Percentiles rank a stretch among this genome's conserved stretches.
Conservation (phyloP, 2,888 invertebrate genomes). For the Scaptomyza cyrtandrae region DNA sequence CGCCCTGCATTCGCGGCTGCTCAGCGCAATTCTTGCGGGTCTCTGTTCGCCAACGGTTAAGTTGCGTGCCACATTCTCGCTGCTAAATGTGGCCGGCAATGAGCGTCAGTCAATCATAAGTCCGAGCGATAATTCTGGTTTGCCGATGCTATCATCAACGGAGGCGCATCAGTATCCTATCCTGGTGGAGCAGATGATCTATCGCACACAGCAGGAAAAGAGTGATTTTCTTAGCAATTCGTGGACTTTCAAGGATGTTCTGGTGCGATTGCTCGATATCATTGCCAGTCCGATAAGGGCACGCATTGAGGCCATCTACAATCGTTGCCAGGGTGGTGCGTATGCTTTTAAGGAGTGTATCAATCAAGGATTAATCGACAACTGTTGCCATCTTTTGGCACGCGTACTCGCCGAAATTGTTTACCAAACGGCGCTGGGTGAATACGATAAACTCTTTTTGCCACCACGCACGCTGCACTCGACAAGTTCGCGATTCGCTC, state of each 20-base stretch:
- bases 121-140: conserved; percentile 89
- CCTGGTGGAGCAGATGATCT: conserved; percentile 91
- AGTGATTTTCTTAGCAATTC: conserved; percentile 83
- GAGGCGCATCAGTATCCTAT: conserved; percentile 91
- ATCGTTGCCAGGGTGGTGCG: conserved; percentile 82
- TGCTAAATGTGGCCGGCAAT: conserved; percentile 85
- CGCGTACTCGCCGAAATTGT: conserved; percentile 95
- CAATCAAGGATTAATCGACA: conserved; percentile 87
- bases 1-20: conserved; percentile 85
- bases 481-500: conserved; percentile 95
- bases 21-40: conserved; percentile 93
- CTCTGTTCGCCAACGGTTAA: conserved; percentile 92
- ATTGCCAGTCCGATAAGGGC: conserved; percentile 91
- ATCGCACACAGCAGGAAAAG: conserved; percentile 86
- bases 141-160: conserved; percentile 87
- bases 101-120: conserved; percentile 86
- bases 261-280: conserved; percentile 92
- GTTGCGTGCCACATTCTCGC: conserved; percentile 90
- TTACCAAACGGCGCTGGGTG: conserved; percentile 90
- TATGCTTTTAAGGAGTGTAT: conserved; percentile 83
- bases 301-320: conserved; percentile 83
- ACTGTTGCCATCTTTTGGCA: conserved; percentile 91
- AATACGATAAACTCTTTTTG: conserved; percentile 84
- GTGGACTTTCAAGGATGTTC: conserved; percentile 90
- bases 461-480: conserved; percentile 91